Conservation (phyloP, 2,888 invertebrate genomes). For the Polymixis lichenea region DNA sequence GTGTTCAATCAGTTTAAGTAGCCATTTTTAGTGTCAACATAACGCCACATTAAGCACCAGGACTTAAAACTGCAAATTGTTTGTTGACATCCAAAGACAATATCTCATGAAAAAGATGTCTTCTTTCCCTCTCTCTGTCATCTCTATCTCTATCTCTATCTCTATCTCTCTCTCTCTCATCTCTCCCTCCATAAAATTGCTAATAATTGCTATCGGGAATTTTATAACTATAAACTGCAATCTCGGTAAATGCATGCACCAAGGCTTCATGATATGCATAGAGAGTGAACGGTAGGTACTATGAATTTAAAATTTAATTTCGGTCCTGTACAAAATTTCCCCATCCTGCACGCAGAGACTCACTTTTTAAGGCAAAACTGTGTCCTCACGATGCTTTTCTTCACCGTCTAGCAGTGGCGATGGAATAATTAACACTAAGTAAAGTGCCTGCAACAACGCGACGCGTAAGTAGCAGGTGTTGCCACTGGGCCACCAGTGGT, state of each 20-base stretch:
- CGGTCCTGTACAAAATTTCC: no score
- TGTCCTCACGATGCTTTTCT: no score
- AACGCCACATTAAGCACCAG: constrained; percentile 11
- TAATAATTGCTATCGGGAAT: neutral
- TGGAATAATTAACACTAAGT: no score
- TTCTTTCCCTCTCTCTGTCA: neutral
- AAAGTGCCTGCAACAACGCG: no score
- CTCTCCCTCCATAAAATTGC: neutral
- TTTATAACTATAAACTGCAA: constrained; percentile 1
- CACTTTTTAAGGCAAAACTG: no score
- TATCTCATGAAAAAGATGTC: neutral
- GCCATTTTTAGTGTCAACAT: constrained; percentile 24
- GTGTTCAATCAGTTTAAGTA: constrained; percentile 39
- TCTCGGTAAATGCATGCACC: constrained; percentile 12
- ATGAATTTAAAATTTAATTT: constrained; percentile 17
- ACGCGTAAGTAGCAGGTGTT: no score
- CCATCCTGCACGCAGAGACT: neutral
- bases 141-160: neutral
- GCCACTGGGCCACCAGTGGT: no score
- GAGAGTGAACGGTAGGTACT: neutral
- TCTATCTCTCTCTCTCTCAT: neutral
- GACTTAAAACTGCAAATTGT: constrained; percentile 31
- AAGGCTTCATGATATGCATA: constrained; percentile 1
- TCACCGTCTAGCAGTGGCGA: no score
- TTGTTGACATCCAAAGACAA: constrained; percentile 21